A percentile compares a stretch with the other conserved stretches of the same genome.
phyloP scores from a whole-genome alignment of 2,888 invertebrate genomes.

The Seira musarum region DNA sequence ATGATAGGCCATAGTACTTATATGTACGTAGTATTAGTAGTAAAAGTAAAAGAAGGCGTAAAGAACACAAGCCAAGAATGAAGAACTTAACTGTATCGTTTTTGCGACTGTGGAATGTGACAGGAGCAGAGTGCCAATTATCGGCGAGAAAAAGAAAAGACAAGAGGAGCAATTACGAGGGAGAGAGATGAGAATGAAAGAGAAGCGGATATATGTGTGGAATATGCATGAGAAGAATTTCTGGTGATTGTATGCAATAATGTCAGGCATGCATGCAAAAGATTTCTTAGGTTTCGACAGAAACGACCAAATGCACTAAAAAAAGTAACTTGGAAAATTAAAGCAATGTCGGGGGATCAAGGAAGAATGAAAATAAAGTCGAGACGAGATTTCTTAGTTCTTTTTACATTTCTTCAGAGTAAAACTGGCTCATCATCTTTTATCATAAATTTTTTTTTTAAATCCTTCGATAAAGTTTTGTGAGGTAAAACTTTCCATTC shows the following conservation, averaged over 20 bases:
- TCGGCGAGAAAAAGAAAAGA: conserved; percentile 10
- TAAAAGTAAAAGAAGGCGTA: background rate
- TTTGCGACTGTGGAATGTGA: conserved; percentile 31
- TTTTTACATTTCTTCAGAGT: background rate
- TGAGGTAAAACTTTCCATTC: background rate
- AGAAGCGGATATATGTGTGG: background rate
- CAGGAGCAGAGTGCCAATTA: conserved; percentile 42
- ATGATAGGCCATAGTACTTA: too few species aligned
- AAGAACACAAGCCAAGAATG: conserved; percentile 20
- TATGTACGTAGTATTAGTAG: too few species aligned
- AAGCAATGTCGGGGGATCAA: background rate
- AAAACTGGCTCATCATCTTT: conserved; percentile 10
- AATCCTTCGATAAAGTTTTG: background rate
- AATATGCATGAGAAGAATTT: conserved; percentile 6
- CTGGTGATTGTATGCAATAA: conserved; percentile 3
- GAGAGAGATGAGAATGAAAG: background rate
- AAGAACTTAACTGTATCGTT: conserved; percentile 36
- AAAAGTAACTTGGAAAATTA: background rate
- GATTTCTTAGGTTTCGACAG: background rate
- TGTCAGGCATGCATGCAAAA: background rate
- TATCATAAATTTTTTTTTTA: background rate
- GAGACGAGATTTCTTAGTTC: too few species aligned
- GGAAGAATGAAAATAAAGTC: too few species aligned
- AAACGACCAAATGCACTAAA: background rate
- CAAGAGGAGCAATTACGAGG: background rate